A percentile compares a stretch with the other conserved stretches of the same genome.
Evolutionary conservation across 2,888 invertebrate species (phyloP).

Genomic region (Dorcus parallelipipedus): DNA sequence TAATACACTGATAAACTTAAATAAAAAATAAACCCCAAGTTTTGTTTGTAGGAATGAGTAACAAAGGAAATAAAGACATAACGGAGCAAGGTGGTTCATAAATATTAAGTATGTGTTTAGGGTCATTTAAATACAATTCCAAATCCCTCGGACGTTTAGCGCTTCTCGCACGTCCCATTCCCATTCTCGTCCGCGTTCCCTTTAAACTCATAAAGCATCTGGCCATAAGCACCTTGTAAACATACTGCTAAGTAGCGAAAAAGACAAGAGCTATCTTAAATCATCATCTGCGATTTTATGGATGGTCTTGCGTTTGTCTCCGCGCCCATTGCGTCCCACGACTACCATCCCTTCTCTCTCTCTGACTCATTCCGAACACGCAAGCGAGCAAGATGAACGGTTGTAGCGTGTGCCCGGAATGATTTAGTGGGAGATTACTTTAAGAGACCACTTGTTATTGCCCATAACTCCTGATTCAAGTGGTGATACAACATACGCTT

Average conservation of each 20-base stretch:
- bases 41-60: no score
- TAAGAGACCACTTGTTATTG: slow-evolving; percentile 52
- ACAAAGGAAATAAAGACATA: slow-evolving; percentile 1
- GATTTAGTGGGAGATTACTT: slow-evolving; percentile 50
- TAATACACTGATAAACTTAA: no score
- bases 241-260: slow-evolving; percentile 45
- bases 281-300: slow-evolving; percentile 51
- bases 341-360: slow-evolving; percentile 25
- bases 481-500: slow-evolving; percentile 38
- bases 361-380: slow-evolving; percentile 22
- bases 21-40: no score
- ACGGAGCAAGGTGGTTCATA: slow-evolving; percentile 30
- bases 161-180: slow-evolving; percentile 26
- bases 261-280: slow-evolving; percentile 48
- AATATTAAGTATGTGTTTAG: slow-evolving; percentile 33
- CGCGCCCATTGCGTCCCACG: slow-evolving; percentile 36
- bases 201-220: slow-evolving; percentile 32
- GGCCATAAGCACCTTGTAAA: slow-evolving; percentile 45
- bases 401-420: slow-evolving; percentile 44
- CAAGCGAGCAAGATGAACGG: slow-evolving; percentile 37
- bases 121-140: slow-evolving; percentile 39
- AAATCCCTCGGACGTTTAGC: slow-evolving; percentile 22
- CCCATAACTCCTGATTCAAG: slow-evolving; percentile 50
- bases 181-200: slow-evolving; percentile 1
- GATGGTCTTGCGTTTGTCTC: slow-evolving; percentile 43